Conservation (phyloP, 1,140 invertebrate genomes). For the Brachionus paranguensis region DNA sequence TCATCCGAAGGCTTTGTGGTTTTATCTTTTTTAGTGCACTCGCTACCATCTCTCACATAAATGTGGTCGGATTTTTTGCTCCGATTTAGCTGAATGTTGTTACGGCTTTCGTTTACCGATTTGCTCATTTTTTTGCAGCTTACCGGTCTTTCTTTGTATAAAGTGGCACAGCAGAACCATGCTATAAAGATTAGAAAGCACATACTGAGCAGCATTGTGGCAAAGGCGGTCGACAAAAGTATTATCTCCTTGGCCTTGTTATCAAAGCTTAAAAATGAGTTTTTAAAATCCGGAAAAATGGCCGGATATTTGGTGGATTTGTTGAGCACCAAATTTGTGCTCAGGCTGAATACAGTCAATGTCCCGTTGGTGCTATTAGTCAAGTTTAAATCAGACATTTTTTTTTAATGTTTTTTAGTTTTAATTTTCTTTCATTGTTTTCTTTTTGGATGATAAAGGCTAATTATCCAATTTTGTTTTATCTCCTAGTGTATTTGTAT, state of each 20-base stretch:
- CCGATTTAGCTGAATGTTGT: background rate
- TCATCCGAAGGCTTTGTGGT: background rate
- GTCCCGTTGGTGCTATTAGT: background rate
- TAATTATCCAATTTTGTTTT: background rate
- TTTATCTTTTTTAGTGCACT: background rate
- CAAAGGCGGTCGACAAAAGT: conserved; percentile 15
- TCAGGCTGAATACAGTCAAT: background rate
- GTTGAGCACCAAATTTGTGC: background rate
- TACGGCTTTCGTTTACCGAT: background rate
- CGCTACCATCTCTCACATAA: background rate
- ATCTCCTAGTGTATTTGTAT: background rate
- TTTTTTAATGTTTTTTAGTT: background rate
- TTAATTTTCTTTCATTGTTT: background rate
- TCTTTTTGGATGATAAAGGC: background rate
- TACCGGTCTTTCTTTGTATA: background rate
- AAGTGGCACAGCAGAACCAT: conserved; percentile 23
- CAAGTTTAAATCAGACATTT: background rate
- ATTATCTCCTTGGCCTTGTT: conserved; percentile 33
- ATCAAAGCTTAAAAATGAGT: background rate
- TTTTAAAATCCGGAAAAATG: background rate
- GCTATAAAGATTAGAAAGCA: conserved; percentile 11
- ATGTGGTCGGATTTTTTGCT: background rate
- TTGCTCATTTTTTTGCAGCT: background rate
- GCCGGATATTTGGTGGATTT: background rate
- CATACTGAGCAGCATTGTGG: conserved; percentile 8